A percentile compares a stretch with the other conserved stretches of the same genome.
phyloP scores from a whole-genome alignment of 1,140 invertebrate species.

The Heliconius congener region DNA sequence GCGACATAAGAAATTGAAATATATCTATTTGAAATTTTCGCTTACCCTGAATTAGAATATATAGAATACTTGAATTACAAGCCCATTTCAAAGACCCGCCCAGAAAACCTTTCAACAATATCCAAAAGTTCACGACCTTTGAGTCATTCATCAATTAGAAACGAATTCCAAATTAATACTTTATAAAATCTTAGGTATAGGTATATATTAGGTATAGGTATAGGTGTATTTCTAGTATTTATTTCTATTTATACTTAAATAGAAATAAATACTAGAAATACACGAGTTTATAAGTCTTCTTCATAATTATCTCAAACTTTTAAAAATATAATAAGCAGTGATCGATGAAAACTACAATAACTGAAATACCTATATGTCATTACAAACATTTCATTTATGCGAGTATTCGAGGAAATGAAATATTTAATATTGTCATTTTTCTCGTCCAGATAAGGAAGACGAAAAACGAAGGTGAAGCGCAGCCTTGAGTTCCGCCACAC shows the following conservation, averaged over 20 bases:
- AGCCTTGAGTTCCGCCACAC: no score
- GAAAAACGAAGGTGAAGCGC: no score
- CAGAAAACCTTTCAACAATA: constrained; percentile 1
- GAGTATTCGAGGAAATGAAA: no score
- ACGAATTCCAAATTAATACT: background rate
- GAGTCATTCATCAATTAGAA: constrained; percentile 18
- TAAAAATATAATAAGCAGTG: no score
- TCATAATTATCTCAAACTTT: no score
- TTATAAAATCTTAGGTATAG: background rate
- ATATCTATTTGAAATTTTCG: no score
- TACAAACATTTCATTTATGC: no score
- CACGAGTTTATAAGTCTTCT: background rate
- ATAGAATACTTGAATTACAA: background rate
- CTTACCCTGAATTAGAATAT: background rate
- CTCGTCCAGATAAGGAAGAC: no score
- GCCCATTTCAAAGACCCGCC: background rate
- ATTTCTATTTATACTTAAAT: background rate
- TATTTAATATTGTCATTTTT: no score
- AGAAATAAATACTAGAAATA: background rate
- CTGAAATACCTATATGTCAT: no score
- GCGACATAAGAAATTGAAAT: no score
- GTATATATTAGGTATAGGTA: background rate
- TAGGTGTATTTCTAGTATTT: background rate
- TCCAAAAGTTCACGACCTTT: constrained; percentile 21
- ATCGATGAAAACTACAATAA: no score